These are phyloP conservation scores for Lycophotia porphyrea DNA, from an alignment of 2,888 invertebrate genomes.

Conservation along the genomic window DNA sequence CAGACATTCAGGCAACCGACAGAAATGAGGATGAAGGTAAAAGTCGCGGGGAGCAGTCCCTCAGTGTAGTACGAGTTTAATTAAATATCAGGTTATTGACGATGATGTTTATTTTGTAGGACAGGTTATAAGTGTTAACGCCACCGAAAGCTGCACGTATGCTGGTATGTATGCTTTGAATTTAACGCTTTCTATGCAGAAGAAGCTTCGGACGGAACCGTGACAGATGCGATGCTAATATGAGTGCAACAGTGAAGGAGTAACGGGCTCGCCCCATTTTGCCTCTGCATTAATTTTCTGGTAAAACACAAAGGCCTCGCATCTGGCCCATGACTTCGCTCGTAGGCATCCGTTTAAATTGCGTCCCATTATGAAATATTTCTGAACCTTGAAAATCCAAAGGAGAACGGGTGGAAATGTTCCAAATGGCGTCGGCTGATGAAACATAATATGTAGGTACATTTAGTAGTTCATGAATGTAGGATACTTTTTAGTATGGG, in stretches of 20 bases:
- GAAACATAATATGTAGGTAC: not conserved
- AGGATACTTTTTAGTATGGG: not conserved
- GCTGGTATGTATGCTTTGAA: constrained; percentile 77
- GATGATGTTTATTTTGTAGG: constrained; percentile 76
- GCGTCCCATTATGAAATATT: not conserved
- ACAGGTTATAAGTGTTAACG: constrained; percentile 76
- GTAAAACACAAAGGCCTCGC: not conserved
- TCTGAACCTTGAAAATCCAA: not conserved
- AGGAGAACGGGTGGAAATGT: not conserved
- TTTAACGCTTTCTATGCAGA: constrained; percentile 3
- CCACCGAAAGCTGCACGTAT: constrained; percentile 81
- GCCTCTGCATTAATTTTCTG: not conserved
- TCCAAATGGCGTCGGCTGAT: not conserved
- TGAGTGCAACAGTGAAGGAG: not conserved
- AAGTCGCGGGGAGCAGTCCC: constrained; percentile 9
- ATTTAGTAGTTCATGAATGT: not conserved
- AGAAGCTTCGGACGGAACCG: not conserved
- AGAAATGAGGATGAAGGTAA: constrained; percentile 82
- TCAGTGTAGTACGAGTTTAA: constrained; percentile 16
- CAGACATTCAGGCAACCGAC: constrained; percentile 74
- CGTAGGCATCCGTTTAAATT: constrained; percentile 2
- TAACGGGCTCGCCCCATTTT: not conserved
- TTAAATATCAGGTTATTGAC: constrained; percentile 42
- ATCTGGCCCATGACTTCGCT: not conserved
- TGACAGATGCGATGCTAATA: not conserved